Evolutionary conservation across 92 coral and sea anemone species (phyloP), one percentile per base, ranked within the genome.

Genomic region (Anthopleura xanthogrammica): DNA sequence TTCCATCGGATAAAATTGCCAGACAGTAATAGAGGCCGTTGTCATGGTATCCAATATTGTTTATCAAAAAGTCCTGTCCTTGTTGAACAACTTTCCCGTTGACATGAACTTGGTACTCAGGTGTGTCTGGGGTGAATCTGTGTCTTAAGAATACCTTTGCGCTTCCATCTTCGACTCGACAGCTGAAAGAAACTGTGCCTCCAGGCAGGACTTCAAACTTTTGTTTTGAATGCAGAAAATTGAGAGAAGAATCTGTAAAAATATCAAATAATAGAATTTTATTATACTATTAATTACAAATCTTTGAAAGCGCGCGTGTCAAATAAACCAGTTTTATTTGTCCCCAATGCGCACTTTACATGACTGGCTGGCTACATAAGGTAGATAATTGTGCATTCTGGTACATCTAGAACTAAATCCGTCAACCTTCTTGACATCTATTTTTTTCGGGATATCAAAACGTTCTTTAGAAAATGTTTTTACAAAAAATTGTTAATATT

Each of bases 11-110:
- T 39, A 20, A 66, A 2, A 81, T 14, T 12, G 77, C 84, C 20
- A 43, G 48, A 24, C 84, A 81, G 19, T 66, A 20, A 54, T 81
- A 81, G 22, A 72, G n/a, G 5, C 84, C 84, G 84, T 81, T 81
- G 84, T 81, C 84, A 50, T 66, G 55, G 75, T 29, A 80, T 17
- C 83, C 41, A 12, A 70, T 24, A 50, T 81, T 70, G 19, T 17
- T 19, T 40, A 81, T 12, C 20, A 58, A 43, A 70, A 81, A 81
- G 7, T 5, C 42, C 64, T 6, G 65, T 24, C 77, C 77, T 66
- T 66, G 60, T 81, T 81, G 76, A 66, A 9, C 16, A 13, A 81
- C 23, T 68, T 52, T 81, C 50, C 11, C 66, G 68, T 81, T 72
- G 60, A 29, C 40, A 16, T 57, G 41, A 29, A 65, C 54, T 39